A percentile compares a stretch with the other conserved stretches of the same genome.
Evolutionary conservation across 2,888 invertebrate species (phyloP).

Genomic region (Rotaria sp.): DNA sequence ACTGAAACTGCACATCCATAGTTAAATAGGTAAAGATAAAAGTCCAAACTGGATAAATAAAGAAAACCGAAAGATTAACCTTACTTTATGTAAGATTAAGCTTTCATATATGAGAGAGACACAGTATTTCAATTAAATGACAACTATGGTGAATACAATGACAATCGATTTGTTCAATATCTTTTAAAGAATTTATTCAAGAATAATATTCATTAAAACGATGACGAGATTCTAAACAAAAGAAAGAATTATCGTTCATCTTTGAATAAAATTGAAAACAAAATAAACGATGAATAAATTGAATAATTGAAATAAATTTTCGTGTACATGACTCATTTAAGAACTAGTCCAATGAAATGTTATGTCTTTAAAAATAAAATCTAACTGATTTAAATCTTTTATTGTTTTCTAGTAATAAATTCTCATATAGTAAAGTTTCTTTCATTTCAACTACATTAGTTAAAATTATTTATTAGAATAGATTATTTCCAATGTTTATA

Average conservation of each 20-base stretch:
- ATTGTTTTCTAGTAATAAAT: not conserved
- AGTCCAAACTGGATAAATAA: not conserved
- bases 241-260: not conserved
- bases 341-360: not conserved
- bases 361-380: too few species aligned
- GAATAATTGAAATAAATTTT: not conserved
- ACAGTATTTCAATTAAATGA: not conserved
- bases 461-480: slow-evolving; percentile 13
- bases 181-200: not conserved
- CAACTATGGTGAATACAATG: not conserved
- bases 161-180: not conserved
- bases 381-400: too few species aligned
- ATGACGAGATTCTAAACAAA: slow-evolving; percentile 3
- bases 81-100: not conserved
- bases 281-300: slow-evolving; percentile 9
- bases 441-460: not conserved
- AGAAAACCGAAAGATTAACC: too few species aligned
- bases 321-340: not conserved
- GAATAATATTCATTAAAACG: slow-evolving; percentile 27
- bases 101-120: not conserved
- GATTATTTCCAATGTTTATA: not conserved
- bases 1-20: too few species aligned
- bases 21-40: too few species aligned
- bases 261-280: not conserved
- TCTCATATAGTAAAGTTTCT: not conserved